Conservation (phyloP, 2,888 invertebrate genomes). For the Harpagoxenus sublaevis region DNA sequence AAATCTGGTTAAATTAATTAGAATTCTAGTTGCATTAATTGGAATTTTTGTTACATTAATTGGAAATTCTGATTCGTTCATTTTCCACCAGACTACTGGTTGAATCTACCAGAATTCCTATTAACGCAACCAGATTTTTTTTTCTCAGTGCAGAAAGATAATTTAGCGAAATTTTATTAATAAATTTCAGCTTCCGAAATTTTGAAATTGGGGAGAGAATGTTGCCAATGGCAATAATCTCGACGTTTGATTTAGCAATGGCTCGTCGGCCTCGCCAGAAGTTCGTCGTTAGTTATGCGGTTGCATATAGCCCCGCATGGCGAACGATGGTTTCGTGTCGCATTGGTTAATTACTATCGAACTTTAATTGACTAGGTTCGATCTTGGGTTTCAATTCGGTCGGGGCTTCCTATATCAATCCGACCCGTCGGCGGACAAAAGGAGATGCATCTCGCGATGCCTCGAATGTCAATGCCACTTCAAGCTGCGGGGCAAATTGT, state of each 20-base stretch:
- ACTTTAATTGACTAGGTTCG: constrained; percentile 76
- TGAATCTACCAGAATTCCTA: too few relatives aligned
- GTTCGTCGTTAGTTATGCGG: constrained; percentile 65
- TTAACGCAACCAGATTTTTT: too few relatives aligned
- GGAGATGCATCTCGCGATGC: not conserved
- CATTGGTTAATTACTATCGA: constrained; percentile 69
- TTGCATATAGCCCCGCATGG: constrained; percentile 34
- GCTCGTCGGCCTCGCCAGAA: not conserved
- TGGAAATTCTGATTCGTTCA: too few relatives aligned
- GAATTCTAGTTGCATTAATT: too few relatives aligned
- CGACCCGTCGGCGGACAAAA: constrained; percentile 22
- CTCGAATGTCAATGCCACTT: constrained; percentile 30
- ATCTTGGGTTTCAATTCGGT: constrained; percentile 60
- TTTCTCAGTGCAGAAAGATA: too few relatives aligned
- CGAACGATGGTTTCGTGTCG: constrained; percentile 1
- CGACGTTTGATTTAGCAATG: not conserved
- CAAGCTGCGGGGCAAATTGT: constrained; percentile 24
- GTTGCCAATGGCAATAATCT: not conserved
- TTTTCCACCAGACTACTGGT: too few relatives aligned
- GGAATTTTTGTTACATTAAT: too few relatives aligned
- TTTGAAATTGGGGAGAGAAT: not conserved
- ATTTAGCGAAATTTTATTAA: not conserved
- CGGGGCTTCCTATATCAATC: constrained; percentile 61
- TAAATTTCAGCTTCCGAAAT: not conserved
- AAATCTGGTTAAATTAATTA: too few relatives aligned